phyloP scores from a whole-genome alignment of 2,113 vertebrate species.

The Herpetotheres cachinnans region DNA sequence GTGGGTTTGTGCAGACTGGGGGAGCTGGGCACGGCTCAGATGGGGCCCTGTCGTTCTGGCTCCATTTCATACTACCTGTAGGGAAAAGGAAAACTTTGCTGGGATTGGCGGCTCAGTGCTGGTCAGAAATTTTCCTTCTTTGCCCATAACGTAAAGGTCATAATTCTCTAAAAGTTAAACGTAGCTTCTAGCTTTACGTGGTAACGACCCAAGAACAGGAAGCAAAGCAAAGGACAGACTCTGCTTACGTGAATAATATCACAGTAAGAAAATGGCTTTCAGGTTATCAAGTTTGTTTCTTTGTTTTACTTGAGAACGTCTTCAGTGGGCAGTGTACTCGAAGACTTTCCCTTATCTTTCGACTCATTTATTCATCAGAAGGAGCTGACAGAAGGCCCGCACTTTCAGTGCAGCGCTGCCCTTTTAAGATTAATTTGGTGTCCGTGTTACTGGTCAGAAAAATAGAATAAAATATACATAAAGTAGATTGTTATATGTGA shows the following conservation, averaged over 20 bases:
- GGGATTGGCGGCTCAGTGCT: conserved; percentile 16
- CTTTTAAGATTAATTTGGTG: not conserved
- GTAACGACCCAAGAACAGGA: not conserved
- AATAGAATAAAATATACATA: not conserved
- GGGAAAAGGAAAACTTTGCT: conserved; percentile 65
- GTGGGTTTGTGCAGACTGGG: conserved; percentile 74
- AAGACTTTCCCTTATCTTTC: not conserved
- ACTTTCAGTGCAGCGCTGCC: not conserved
- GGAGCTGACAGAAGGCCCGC: not conserved
- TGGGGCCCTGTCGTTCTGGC: conserved; percentile 72
- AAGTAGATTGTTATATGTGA: not conserved
- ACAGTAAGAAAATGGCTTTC: not conserved
- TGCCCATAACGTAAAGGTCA: not conserved
- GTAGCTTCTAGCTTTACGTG: not conserved
- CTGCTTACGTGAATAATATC: not conserved
- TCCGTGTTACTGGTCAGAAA: not conserved
- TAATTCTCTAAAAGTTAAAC: conserved; percentile 38
- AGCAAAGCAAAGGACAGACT: not conserved
- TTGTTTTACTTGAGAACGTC: not conserved
- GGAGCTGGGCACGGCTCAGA: conserved; percentile 72
- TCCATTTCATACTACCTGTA: conserved; percentile 75
- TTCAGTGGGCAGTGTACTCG: not conserved
- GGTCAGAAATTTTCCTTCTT: conserved; percentile 52
- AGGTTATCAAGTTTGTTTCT: not conserved
- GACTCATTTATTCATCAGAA: not conserved